Conservation (phyloP, 2,797 vertebrate species). For the Petrocephalus sullivani region DNA sequence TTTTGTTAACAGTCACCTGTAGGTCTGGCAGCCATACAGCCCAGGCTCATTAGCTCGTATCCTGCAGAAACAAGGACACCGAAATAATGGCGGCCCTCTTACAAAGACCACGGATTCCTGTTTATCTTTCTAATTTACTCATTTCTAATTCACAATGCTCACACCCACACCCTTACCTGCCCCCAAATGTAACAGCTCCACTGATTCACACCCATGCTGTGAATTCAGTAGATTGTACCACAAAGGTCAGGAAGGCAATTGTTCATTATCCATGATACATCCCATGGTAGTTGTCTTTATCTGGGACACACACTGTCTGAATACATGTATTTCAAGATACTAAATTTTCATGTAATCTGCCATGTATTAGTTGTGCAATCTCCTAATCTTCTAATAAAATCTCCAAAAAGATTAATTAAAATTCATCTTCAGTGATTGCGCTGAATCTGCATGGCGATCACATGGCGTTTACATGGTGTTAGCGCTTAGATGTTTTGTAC, state of each 20-base stretch:
- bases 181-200: slow-evolving; percentile 30
- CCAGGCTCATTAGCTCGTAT: not conserved
- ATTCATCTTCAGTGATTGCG: not conserved
- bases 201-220: slow-evolving; percentile 18
- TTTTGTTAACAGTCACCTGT: not conserved
- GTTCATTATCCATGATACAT: slow-evolving; percentile 32
- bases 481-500: not conserved
- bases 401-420: slow-evolving; percentile 11
- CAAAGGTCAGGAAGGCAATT: slow-evolving; percentile 19
- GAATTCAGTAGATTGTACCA: slow-evolving; percentile 8
- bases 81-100: not conserved
- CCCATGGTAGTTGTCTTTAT: slow-evolving; percentile 26
- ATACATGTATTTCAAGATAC: slow-evolving; percentile 22
- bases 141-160: not conserved
- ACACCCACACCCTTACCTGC: slow-evolving; percentile 33
- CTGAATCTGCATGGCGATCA: slow-evolving; percentile 13
- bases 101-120: not conserved
- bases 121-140: not conserved
- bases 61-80: not conserved
- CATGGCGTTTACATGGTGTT: not conserved
- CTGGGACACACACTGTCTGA: slow-evolving; percentile 22
- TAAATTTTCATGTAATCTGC: slow-evolving; percentile 28
- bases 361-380: slow-evolving; percentile 21
- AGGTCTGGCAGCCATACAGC: not conserved
- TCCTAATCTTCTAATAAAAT: slow-evolving; percentile 31